Conservation (phyloP, 2,888 invertebrate species). For the Odontomyia ornata region DNA sequence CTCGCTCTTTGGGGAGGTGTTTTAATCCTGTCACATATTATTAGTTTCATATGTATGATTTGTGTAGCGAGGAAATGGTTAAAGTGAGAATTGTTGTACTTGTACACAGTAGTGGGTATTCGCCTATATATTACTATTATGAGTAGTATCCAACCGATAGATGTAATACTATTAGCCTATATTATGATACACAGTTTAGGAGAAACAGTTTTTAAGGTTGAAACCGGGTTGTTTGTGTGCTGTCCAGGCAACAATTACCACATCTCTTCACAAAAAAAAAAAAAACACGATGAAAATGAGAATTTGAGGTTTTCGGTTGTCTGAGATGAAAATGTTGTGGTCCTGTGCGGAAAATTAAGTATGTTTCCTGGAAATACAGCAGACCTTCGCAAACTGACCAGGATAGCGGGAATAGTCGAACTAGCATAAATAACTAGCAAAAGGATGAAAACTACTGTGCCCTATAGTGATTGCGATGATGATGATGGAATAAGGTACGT, state of each 20-base stretch:
- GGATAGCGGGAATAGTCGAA: too few relatives aligned
- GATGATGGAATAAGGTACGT: conserved; percentile 27
- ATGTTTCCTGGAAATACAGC: conserved; percentile 32
- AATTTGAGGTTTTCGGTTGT: not conserved
- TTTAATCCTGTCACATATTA: conserved; percentile 47
- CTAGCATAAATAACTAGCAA: too few relatives aligned
- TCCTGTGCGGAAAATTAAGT: conserved; percentile 45
- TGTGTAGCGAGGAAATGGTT: conserved; percentile 48
- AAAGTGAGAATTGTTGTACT: conserved; percentile 50
- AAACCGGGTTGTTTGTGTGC: too few relatives aligned
- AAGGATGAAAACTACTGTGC: too few relatives aligned
- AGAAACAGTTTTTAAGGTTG: too few relatives aligned
- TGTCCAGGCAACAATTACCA: too few relatives aligned
- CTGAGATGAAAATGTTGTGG: conserved; percentile 29
- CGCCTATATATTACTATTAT: not conserved
- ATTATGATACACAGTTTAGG: not conserved
- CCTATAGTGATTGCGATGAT: not conserved
- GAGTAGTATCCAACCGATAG: conserved; percentile 2
- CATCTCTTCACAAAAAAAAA: too few relatives aligned
- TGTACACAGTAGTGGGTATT: conserved; percentile 43
- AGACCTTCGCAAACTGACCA: too few relatives aligned
- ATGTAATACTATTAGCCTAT: conserved; percentile 20
- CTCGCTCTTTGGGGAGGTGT: not conserved
- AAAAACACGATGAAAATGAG: too few relatives aligned
- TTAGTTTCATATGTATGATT: conserved; percentile 49